Evolutionary conservation across 2,888 invertebrate genomes (phyloP).

Genomic region (Agonopterix alstromeriana): DNA sequence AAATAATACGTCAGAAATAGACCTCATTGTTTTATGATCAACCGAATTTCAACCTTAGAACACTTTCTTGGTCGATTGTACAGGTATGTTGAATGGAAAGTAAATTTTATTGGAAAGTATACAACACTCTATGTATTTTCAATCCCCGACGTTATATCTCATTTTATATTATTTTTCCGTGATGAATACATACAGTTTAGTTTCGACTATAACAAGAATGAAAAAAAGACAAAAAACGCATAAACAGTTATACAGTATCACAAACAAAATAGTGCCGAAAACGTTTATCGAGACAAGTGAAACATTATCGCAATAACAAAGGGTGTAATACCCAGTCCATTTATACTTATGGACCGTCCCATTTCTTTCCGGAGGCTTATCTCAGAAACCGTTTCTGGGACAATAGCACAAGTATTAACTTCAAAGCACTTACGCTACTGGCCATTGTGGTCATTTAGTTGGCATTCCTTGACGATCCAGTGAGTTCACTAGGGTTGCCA

Average conservation of each 20-base stretch:
- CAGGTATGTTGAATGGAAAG: too few species aligned
- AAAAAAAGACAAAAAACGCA: background rate
- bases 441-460: slow-evolving; percentile 8
- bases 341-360: slow-evolving; percentile 26
- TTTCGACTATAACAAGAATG: too few species aligned
- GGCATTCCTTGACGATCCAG: background rate
- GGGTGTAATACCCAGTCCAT: slow-evolving; percentile 17
- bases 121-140: too few species aligned
- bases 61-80: too few species aligned
- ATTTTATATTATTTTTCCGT: too few species aligned
- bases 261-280: slow-evolving; percentile 2
- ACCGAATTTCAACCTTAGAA: too few species aligned
- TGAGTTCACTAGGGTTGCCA: too few species aligned
- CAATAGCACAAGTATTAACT: slow-evolving; percentile 40
- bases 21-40: too few species aligned
- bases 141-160: too few species aligned
- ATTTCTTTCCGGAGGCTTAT: slow-evolving; percentile 41
- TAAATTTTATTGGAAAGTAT: too few species aligned
- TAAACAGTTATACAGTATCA: slow-evolving; percentile 4
- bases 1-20: too few species aligned
- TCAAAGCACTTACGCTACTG: slow-evolving; percentile 30
- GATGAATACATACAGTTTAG: too few species aligned
- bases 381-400: slow-evolving; percentile 33
- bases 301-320: slow-evolving; percentile 9
- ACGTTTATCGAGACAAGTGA: slow-evolving; percentile 15